Percentiles rank a stretch among this genome's conserved stretches.
Conservation (phyloP, 1,140 invertebrate genomes). For the Drosophila ficusphila region DNA sequence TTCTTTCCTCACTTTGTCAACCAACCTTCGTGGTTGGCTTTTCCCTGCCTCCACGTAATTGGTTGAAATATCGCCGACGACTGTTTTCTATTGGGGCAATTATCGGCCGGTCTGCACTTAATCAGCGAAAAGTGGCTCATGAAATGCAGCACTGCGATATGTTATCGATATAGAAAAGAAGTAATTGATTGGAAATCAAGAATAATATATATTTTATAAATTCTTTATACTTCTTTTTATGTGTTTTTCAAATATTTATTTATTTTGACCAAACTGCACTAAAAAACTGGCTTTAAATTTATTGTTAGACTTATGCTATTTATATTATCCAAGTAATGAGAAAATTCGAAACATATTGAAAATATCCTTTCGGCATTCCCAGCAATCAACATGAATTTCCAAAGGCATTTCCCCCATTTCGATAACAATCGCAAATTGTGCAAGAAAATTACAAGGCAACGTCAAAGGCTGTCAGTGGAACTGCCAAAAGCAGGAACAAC, state of each 20-base stretch:
- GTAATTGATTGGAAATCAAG: constrained; percentile 4
- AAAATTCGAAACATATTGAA: neutral
- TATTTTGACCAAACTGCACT: too few relatives aligned
- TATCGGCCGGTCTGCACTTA: constrained; percentile 31
- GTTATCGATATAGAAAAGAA: constrained; percentile 5
- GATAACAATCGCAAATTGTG: constrained; percentile 46
- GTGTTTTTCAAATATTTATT: too few relatives aligned
- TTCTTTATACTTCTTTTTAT: too few relatives aligned
- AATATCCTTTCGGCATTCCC: neutral
- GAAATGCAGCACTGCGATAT: constrained; percentile 16
- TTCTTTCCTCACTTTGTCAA: constrained; percentile 44
- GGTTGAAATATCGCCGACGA: constrained; percentile 43
- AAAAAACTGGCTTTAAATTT: too few relatives aligned
- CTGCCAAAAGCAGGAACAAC: constrained; percentile 14
- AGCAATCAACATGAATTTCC: constrained; percentile 36
- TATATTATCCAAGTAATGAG: neutral
- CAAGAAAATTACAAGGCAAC: constrained; percentile 49
- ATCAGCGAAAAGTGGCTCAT: constrained; percentile 1
- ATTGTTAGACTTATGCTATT: too few relatives aligned
- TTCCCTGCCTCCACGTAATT: constrained; percentile 32
- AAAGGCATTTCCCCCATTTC: constrained; percentile 29
- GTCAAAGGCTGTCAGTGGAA: constrained; percentile 38
- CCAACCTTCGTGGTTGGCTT: constrained; percentile 33
- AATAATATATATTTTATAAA: too few relatives aligned
- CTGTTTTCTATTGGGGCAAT: constrained; percentile 30